Evolutionary conservation across 92 coral and sea anemone species (phyloP), one percentile per base, ranked within the genome.

Genomic region (Epizoanthus fatuus): DNA sequence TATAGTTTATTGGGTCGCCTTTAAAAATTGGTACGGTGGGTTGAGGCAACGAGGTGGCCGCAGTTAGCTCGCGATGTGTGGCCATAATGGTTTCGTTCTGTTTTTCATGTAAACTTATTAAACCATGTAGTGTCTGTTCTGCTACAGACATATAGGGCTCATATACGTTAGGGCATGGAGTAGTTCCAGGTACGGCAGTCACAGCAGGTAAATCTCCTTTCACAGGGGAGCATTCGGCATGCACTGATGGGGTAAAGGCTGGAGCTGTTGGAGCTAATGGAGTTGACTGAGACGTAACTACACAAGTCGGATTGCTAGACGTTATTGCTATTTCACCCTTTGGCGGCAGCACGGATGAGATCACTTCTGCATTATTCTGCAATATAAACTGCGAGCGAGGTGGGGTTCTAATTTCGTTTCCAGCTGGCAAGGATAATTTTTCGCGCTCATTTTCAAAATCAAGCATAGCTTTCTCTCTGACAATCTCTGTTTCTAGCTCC

Each of bases 21-120:
- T 74, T 85, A 54, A 85, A 92, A 44, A 22, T 81, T 9, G 72
- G 86, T 49, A 89, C 85, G 2, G 81, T 84, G 0, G 93, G 88
- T 55, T 86, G 92, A 10, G 93, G 93, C 57, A 92, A 72, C 17
- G 85, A 63, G 65, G 80, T 89, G 22, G 93, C 92, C 3, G 91
- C 90, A 10, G 93, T 86, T 5, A 92, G 84, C 68, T 92, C 86
- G 17, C 81, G 84, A 59, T 92, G 85, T 8, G 84, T 83, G 7
- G 87, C 63, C 11, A 88, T 74, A 55, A 88, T 76, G 49, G 78
- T 87, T 59, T 88, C 83, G 39, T 72, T 88, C 42, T 81, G 91
- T 63, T 64, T 80, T 60, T 57, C 66, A 14, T 88, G 80, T 71
- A 76, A 51, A 39, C 5, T 0, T 42, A 66, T 38, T 67, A 63